Conservation (phyloP, 1,140 invertebrate species). For the Tetranychus urticae region DNA sequence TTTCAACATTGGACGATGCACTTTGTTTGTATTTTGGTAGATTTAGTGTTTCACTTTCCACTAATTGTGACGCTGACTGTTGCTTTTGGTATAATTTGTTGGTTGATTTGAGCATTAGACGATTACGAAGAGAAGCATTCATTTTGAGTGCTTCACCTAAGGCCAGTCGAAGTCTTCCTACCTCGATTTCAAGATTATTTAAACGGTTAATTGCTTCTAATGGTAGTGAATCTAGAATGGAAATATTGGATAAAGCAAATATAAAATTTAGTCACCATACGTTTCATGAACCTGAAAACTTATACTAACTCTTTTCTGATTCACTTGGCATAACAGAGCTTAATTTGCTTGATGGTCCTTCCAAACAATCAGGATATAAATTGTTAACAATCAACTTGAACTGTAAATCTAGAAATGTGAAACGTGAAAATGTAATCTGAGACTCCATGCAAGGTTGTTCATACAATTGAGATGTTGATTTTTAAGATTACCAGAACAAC, state of each 20-base stretch:
- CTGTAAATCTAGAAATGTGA: not conserved
- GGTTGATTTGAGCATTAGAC: not conserved
- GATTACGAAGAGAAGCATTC: conserved; percentile 9
- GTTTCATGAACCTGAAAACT: too few relatives aligned
- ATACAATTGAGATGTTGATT: too few relatives aligned
- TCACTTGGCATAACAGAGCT: not conserved
- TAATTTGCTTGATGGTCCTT: not conserved
- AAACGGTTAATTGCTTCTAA: conserved; percentile 6
- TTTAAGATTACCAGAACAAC: not conserved
- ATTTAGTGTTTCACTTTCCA: not conserved
- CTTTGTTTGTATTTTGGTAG: not conserved
- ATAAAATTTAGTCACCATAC: too few relatives aligned
- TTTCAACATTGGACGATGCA: not conserved
- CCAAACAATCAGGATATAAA: not conserved
- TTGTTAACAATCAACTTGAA: not conserved
- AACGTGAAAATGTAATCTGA: not conserved
- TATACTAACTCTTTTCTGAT: not conserved
- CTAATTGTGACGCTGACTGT: not conserved
- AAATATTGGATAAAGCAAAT: too few relatives aligned
- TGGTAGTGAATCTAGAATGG: not conserved
- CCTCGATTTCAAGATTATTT: conserved; percentile 11
- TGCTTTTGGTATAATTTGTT: not conserved
- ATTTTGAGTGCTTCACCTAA: conserved; percentile 11
- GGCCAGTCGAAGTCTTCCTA: conserved; percentile 8
- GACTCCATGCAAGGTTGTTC: not conserved